These are phyloP conservation scores for Austrolebias charrua DNA, from an alignment of 2,797 vertebrate species.

Conservation along the genomic window DNA sequence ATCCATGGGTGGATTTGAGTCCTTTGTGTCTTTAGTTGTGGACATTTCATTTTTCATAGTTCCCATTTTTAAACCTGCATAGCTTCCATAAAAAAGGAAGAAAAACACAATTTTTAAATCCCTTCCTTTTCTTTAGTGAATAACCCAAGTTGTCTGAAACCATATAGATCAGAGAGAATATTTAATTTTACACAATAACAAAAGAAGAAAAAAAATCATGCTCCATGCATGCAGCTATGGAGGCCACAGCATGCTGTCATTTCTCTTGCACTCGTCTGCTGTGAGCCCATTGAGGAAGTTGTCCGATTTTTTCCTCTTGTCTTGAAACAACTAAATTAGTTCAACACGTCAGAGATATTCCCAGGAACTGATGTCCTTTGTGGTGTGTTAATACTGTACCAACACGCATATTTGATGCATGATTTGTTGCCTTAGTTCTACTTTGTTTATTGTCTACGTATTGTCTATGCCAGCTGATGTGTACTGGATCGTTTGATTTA, in stretches of 20 bases:
- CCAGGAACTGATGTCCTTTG: constrained; percentile 31
- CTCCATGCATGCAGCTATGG: background rate
- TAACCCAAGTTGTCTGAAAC: constrained; percentile 2
- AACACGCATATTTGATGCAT: constrained; percentile 53
- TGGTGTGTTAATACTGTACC: constrained; percentile 35
- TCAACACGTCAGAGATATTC: constrained; percentile 13
- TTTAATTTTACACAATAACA: constrained; percentile 1
- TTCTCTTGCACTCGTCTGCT: background rate
- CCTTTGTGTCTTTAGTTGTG: constrained; percentile 48
- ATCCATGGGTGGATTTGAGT: constrained; percentile 57
- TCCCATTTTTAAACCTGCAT: constrained; percentile 73
- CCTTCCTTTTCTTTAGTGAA: background rate
- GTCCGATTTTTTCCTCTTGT: background rate
- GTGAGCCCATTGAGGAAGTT: background rate
- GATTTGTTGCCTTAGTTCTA: constrained; percentile 41
- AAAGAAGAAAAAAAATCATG: no score
- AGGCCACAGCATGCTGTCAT: background rate
- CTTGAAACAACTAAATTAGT: background rate
- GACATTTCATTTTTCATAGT: constrained; percentile 62
- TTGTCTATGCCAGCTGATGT: no score
- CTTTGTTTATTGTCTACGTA: constrained; percentile 24
- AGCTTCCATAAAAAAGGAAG: constrained; percentile 60
- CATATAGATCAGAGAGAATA: background rate
- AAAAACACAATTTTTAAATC: constrained; percentile 24
- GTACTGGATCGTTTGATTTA: no score